These are phyloP conservation scores for Leptopilina myrica DNA, from an alignment of 2,888 invertebrate genomes.

Conservation along the genomic window DNA sequence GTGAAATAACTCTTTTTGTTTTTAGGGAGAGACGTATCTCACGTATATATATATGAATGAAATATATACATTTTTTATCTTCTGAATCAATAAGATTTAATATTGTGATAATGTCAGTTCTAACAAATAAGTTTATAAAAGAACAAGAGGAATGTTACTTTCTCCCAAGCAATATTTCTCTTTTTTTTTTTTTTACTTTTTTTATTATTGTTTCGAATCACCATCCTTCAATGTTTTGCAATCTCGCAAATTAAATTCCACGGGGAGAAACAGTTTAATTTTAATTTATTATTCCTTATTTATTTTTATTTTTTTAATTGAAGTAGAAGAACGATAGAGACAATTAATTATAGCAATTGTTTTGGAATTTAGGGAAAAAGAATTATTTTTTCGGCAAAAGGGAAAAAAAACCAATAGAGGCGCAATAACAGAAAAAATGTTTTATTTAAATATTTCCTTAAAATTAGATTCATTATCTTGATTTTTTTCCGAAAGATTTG, in stretches of 20 bases:
- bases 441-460: too few species aligned
- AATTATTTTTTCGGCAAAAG: too few species aligned
- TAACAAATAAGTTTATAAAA: background rate
- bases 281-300: too few species aligned
- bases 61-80: background rate
- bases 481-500: background rate
- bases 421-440: too few species aligned
- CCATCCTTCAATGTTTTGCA: background rate
- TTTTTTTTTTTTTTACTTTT: background rate
- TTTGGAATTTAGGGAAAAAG: too few species aligned
- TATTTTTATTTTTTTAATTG: too few species aligned
- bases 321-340: background rate
- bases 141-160: background rate
- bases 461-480: background rate
- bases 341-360: too few species aligned
- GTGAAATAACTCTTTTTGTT: background rate
- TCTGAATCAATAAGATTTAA: constrained; percentile 11
- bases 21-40: too few species aligned
- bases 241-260: constrained; percentile 1
- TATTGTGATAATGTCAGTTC: constrained; percentile 2
- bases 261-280: too few species aligned
- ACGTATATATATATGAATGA: background rate
- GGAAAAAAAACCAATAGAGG: too few species aligned
- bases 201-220: background rate
- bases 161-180: background rate